A percentile compares a stretch with the other conserved stretches of the same genome.
Evolutionary conservation across 1,140 invertebrate genomes (phyloP).

Genomic region (Drosophila guanche): DNA sequence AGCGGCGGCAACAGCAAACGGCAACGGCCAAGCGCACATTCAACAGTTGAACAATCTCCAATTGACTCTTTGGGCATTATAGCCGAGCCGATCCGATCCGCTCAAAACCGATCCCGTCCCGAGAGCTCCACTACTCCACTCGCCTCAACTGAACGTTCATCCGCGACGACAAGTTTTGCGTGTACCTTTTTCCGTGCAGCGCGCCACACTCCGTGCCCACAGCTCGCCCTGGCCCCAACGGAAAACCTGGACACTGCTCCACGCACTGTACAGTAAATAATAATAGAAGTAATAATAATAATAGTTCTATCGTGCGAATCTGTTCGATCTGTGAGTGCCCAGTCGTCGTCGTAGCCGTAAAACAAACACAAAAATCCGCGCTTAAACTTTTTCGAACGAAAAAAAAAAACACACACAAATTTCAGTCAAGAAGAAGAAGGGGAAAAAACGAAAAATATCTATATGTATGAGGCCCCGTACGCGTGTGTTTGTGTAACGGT

Average conservation of each 20-base stretch:
- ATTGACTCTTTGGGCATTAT: conserved; percentile 82
- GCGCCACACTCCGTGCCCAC: conserved; percentile 28
- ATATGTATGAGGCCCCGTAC: conserved; percentile 21
- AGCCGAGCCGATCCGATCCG: conserved; percentile 55
- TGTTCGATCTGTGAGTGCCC: conserved; percentile 4
- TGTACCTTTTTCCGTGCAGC: conserved; percentile 11
- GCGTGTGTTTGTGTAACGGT: conserved; percentile 34
- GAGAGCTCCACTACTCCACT: conserved; percentile 15
- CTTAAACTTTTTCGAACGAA: conserved; percentile 59
- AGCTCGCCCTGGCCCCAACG: conserved; percentile 33
- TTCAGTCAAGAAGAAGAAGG: conserved; percentile 54
- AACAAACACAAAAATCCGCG: conserved; percentile 52
- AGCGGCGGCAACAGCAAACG: conserved; percentile 24
- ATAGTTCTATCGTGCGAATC: background rate
- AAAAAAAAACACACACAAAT: conserved; percentile 48
- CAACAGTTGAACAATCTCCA: conserved; percentile 82
- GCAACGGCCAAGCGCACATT: conserved; percentile 52
- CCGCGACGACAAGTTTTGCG: conserved; percentile 81
- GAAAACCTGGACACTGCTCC: too few relatives aligned
- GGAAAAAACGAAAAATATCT: conserved; percentile 52
- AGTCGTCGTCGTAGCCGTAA: conserved; percentile 10
- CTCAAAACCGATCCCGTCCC: conserved; percentile 36
- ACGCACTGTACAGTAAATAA: background rate
- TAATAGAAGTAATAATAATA: conserved; percentile 5
- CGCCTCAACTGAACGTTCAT: conserved; percentile 66